Base-by-base conservation (phyloP, 2,797 vertebrate species). In the Paratrypauchen microcephalus region DNA sequence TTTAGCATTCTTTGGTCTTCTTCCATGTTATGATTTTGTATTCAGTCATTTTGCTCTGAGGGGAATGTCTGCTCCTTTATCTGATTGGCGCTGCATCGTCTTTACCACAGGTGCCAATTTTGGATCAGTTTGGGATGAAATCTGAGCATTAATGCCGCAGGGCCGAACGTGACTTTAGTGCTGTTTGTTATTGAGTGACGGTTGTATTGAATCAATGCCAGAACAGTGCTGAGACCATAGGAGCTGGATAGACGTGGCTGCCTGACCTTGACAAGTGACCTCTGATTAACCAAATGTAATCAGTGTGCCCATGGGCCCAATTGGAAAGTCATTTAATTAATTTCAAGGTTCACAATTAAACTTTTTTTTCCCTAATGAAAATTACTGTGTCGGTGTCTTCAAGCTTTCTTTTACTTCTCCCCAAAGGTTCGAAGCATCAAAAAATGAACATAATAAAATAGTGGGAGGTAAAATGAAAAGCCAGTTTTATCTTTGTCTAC, bases 71-170 rank as follows among this genome's bases (percentile, higher is more conserved):
- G 50, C 12, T 66, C 21, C 50, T 66, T 66, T 52, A 66, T 55
- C 50, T 66, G 63, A 65, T 28, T 30, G 45, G 47, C 16, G 24
- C 45, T 28, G 45, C 24, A n/a, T 30, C 26, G 12, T 52, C 47
- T 50, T 65, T 50, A 50, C 41, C 45, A 48, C 47, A 30, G 45
- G 47, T 65, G 63, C 41, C 63, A 65, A 65, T 26, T 28, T 36
- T 55, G n/a, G 65, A 32, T 30, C 30, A 66, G 48, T 66, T 66
- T 66, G n/a, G 65, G 26, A 36, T 36, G 65, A 66, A 66, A 55
- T 66, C 19, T 66, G n/a, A 55, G n/a, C 50, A 23, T 66, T 36
- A 23, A 21, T n/a, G 65, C 65, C 30, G 12, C 65, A 65, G 47
- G 45, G 18, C 47, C 24, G n/a, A 30, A 30, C 11, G 62, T 64